Evolutionary conservation across 1,140 invertebrate genomes (phyloP).

Genomic region (Whitmania pigra): DNA sequence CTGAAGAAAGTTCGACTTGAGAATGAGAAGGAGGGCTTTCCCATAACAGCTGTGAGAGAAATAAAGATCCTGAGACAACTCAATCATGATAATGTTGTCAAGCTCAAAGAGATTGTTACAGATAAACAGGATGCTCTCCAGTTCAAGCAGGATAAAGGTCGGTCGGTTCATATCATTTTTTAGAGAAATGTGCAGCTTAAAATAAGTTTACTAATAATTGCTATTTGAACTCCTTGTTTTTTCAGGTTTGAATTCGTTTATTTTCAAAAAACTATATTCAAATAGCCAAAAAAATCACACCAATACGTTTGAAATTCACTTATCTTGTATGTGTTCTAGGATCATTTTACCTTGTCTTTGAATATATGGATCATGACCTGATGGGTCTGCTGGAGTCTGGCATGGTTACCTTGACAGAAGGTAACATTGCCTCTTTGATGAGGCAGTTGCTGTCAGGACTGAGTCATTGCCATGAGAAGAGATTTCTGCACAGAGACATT

Average conservation of each 20-base stretch:
- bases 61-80: slow-evolving; percentile 95
- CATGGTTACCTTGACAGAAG: slow-evolving; percentile 84
- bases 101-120: slow-evolving; percentile 92
- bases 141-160: slow-evolving; percentile 69
- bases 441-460: slow-evolving; percentile 88
- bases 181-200: not conserved
- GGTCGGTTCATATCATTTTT: not conserved
- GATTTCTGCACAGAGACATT: slow-evolving; percentile 96
- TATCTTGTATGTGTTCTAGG: slow-evolving; percentile 34
- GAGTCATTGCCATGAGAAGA: slow-evolving; percentile 92
- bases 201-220: not conserved
- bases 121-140: slow-evolving; percentile 92
- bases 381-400: slow-evolving; percentile 95
- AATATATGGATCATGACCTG: slow-evolving; percentile 99
- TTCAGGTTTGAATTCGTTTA: too few species aligned
- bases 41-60: slow-evolving; percentile 88
- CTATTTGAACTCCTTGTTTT: too few species aligned
- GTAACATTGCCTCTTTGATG: slow-evolving; percentile 94
- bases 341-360: slow-evolving; percentile 97
- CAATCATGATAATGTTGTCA: slow-evolving; percentile 95
- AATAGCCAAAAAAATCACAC: too few species aligned
- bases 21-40: slow-evolving; percentile 98
- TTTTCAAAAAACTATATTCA: too few species aligned
- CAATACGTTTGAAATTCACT: too few species aligned
- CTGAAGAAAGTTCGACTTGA: slow-evolving; percentile 95